A percentile compares a stretch with the other conserved stretches of the same genome.
These are phyloP conservation scores for Cricetomys ansorgei DNA, from an alignment of 2,113 vertebrate species.

Conservation along the genomic window DNA sequence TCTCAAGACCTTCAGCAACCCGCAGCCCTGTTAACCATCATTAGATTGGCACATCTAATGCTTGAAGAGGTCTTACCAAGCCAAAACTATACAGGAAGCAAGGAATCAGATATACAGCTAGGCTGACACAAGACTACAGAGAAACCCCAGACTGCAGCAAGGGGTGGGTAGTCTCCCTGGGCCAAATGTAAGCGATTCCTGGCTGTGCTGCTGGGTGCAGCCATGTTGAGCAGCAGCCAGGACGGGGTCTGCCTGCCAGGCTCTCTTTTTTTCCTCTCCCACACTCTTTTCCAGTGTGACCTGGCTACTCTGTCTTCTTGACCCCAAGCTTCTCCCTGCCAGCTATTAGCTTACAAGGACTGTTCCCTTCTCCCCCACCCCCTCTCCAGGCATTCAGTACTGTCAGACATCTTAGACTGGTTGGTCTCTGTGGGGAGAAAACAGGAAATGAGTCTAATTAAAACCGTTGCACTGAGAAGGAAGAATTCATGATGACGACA, in stretches of 20 bases:
- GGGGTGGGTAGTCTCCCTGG: not conserved
- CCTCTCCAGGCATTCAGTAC: not conserved
- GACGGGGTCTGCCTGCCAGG: not conserved
- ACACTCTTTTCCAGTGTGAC: not conserved
- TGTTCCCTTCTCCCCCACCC: not conserved
- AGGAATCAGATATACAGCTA: slow-evolving; percentile 59
- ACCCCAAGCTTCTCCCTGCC: not conserved
- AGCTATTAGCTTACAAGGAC: not conserved
- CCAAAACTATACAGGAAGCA: slow-evolving; percentile 58
- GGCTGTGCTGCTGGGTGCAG: not conserved
- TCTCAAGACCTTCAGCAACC: not conserved
- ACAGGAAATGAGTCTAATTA: slow-evolving; percentile 53
- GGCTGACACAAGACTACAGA: slow-evolving; percentile 10
- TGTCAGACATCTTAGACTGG: not conserved
- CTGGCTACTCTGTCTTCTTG: not conserved
- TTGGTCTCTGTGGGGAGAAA: slow-evolving; percentile 30
- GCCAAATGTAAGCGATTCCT: not conserved
- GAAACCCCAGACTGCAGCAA: slow-evolving; percentile 21
- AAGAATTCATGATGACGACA: slow-evolving; percentile 27
- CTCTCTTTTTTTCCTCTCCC: not conserved
- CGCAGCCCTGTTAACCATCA: slow-evolving; percentile 40
- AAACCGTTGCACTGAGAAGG: slow-evolving; percentile 35
- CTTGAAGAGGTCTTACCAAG: slow-evolving; percentile 38
- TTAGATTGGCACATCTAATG: slow-evolving; percentile 53
- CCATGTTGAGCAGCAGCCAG: not conserved